phyloP scores from a whole-genome alignment of 2,113 vertebrate species.

The Chloropsis hardwickii region DNA sequence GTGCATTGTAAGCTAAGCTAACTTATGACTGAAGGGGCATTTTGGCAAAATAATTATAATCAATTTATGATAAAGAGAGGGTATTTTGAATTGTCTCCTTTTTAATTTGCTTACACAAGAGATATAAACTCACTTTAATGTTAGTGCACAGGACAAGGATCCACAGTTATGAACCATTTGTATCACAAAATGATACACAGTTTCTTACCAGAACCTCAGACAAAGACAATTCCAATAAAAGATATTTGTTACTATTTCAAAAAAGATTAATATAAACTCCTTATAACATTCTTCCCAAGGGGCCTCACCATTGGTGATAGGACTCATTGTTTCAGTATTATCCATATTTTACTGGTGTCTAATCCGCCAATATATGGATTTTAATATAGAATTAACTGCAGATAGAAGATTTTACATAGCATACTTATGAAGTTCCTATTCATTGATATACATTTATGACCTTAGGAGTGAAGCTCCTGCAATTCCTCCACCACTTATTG shows the following conservation, averaged over 20 bases:
- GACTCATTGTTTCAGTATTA: background rate
- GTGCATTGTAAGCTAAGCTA: background rate
- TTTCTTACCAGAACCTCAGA: background rate
- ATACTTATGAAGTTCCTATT: background rate
- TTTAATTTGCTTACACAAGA: background rate
- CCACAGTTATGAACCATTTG: background rate
- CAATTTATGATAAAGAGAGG: background rate
- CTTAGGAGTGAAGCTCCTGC: background rate
- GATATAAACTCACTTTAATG: background rate
- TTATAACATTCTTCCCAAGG: background rate
- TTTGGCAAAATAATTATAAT: background rate
- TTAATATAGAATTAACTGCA: background rate
- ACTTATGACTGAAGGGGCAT: background rate
- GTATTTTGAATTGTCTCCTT: background rate
- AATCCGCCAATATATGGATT: background rate
- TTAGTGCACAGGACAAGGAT: background rate
- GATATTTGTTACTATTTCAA: background rate
- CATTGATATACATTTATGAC: background rate
- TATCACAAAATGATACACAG: background rate
- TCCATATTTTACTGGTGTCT: background rate
- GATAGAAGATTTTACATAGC: background rate
- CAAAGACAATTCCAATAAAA: constrained; percentile 22
- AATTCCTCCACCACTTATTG: background rate
- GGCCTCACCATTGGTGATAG: background rate
- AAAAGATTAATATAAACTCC: background rate